Percentiles rank a stretch among this genome's conserved stretches.
These are phyloP conservation scores for Medauroidea extradentata DNA, from an alignment of 1,140 invertebrate species.

Conservation along the genomic window DNA sequence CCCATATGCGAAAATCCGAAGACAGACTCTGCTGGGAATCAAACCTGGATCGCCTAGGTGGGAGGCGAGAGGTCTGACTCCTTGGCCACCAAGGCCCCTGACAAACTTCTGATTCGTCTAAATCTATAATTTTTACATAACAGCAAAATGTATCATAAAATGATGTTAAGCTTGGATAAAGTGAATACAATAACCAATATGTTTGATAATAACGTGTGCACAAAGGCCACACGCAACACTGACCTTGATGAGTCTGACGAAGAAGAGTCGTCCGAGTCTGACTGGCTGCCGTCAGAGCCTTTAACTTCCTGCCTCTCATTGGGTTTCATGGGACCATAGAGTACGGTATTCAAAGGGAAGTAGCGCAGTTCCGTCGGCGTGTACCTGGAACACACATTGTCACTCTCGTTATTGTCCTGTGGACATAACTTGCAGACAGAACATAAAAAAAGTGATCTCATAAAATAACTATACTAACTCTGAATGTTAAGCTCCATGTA, in stretches of 20 bases:
- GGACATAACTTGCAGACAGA: background rate
- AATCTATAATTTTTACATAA: too few relatives aligned
- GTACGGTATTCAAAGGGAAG: constrained; percentile 86
- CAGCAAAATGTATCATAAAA: too few relatives aligned
- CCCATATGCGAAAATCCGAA: too few relatives aligned
- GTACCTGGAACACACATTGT: constrained; percentile 46
- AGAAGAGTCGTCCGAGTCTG: constrained; percentile 47
- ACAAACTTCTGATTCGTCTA: too few relatives aligned
- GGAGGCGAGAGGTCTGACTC: too few relatives aligned
- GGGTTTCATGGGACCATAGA: constrained; percentile 66
- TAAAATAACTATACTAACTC: background rate
- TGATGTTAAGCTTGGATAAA: too few relatives aligned
- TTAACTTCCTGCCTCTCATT: constrained; percentile 38
- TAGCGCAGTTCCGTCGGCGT: constrained; percentile 64
- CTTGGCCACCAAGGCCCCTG: too few relatives aligned
- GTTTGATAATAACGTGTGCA: too few relatives aligned
- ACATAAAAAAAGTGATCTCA: background rate
- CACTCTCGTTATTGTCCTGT: background rate
- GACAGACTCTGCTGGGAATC: too few relatives aligned
- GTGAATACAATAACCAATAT: too few relatives aligned
- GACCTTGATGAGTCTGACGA: constrained; percentile 55
- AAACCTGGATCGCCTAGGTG: too few relatives aligned
- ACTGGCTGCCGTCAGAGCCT: constrained; percentile 38
- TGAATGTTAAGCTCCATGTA: background rate
- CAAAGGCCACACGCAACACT: too few relatives aligned